Percentiles rank a stretch among this genome's conserved stretches.
These are phyloP conservation scores for Semotilus atromaculatus DNA, from an alignment of 2,797 vertebrate species.

Conservation along the genomic window DNA sequence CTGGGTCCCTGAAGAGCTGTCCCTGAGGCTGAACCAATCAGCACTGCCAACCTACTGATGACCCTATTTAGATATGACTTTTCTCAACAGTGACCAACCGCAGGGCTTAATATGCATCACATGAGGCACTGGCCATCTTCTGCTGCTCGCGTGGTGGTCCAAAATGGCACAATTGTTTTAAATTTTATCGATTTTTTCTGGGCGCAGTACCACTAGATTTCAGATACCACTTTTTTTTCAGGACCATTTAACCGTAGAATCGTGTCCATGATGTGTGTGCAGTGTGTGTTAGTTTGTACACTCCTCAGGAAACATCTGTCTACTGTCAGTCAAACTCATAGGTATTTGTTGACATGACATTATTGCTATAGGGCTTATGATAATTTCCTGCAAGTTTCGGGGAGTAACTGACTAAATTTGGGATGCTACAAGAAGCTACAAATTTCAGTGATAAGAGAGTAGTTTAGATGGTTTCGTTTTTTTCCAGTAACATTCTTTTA, in stretches of 20 bases:
- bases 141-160: not conserved
- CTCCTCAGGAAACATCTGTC: constrained; percentile 11
- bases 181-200: too few relatives aligned
- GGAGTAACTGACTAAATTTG: not conserved
- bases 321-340: constrained; percentile 13
- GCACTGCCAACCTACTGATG: not conserved
- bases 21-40: not conserved
- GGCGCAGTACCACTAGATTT: too few relatives aligned
- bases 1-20: constrained; percentile 2
- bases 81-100: not conserved
- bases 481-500: too few relatives aligned
- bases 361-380: not conserved
- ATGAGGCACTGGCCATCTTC: not conserved
- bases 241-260: too few relatives aligned
- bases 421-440: too few relatives aligned
- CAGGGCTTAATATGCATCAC: not conserved
- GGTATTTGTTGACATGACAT: not conserved
- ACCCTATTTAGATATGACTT: not conserved
- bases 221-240: too few relatives aligned
- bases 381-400: not conserved
- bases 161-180: too few relatives aligned
- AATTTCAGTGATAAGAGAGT: too few relatives aligned
- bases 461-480: too few relatives aligned
- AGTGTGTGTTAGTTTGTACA: not conserved
- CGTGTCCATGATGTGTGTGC: too few relatives aligned